A percentile compares a stretch with the other conserved stretches of the same genome.
These are phyloP conservation scores for Andrena bicolor DNA, from an alignment of 2,888 invertebrate genomes.

Conservation along the genomic window DNA sequence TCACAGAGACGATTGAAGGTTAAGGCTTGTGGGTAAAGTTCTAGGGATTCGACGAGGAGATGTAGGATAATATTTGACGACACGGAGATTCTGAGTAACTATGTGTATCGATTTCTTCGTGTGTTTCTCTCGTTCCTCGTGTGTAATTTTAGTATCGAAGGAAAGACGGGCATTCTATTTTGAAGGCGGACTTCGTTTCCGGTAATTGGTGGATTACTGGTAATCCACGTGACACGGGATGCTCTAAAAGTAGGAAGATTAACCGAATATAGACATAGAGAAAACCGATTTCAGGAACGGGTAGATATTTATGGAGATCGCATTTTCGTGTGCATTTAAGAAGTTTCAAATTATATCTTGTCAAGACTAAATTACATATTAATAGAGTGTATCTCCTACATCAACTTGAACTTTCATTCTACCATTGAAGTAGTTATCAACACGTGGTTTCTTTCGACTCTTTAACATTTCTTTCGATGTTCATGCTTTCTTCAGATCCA, in stretches of 20 bases:
- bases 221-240: constrained; percentile 4
- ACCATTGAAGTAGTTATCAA: too few relatives aligned
- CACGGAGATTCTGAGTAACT: background rate
- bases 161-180: background rate
- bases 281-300: background rate
- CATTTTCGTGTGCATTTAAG: background rate
- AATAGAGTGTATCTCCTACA: too few relatives aligned
- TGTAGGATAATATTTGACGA: background rate
- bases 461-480: too few relatives aligned
- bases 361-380: too few relatives aligned
- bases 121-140: background rate
- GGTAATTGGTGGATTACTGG: constrained; percentile 7
- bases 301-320: background rate
- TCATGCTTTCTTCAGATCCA: too few relatives aligned
- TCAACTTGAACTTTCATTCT: too few relatives aligned
- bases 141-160: background rate
- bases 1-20: too few relatives aligned
- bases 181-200: background rate
- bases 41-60: too few relatives aligned
- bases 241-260: background rate
- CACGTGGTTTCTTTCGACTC: too few relatives aligned
- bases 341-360: background rate
- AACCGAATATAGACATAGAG: background rate
- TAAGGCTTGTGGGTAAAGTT: too few relatives aligned
- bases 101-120: background rate